These are phyloP conservation scores for Helleia helle DNA, from an alignment of 2,888 invertebrate species.

Conservation along the genomic window DNA sequence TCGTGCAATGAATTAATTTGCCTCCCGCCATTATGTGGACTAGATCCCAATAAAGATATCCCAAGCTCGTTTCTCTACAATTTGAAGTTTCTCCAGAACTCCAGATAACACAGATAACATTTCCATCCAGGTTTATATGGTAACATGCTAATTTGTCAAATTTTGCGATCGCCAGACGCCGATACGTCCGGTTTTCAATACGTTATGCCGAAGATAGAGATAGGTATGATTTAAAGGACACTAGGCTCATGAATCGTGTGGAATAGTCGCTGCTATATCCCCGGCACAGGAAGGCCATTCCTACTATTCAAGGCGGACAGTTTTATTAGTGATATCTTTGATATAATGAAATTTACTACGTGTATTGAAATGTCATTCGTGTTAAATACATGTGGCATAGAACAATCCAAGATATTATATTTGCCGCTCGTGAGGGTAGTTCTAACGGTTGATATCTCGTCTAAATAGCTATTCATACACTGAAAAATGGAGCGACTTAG, in stretches of 20 bases:
- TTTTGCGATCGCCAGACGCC: constrained; percentile 24
- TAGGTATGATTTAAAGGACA: constrained; percentile 30
- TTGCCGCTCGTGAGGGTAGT: too few relatives aligned
- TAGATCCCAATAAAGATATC: constrained; percentile 64
- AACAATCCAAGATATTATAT: too few relatives aligned
- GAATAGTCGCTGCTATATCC: constrained; percentile 34
- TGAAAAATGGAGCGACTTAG: too few relatives aligned
- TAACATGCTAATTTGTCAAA: constrained; percentile 31
- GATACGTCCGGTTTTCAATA: constrained; percentile 25
- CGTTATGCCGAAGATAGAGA: constrained; percentile 19
- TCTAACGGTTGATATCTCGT: too few relatives aligned
- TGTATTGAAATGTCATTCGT: too few relatives aligned
- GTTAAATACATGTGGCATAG: too few relatives aligned
- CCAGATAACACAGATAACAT: constrained; percentile 43
- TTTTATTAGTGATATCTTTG: constrained; percentile 13
- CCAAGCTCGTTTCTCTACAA: constrained; percentile 12
- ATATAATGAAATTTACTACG: neutral
- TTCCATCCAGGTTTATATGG: constrained; percentile 36
- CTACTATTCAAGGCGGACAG: constrained; percentile 25
- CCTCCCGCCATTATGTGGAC: constrained; percentile 51
- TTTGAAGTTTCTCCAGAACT: constrained; percentile 21
- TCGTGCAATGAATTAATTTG: constrained; percentile 66
- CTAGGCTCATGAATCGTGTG: constrained; percentile 33
- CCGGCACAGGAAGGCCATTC: constrained; percentile 34
- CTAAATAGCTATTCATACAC: too few relatives aligned